Base-by-base conservation (phyloP, 1,140 invertebrate species). In the Stegodyphus dumicola region DNA sequence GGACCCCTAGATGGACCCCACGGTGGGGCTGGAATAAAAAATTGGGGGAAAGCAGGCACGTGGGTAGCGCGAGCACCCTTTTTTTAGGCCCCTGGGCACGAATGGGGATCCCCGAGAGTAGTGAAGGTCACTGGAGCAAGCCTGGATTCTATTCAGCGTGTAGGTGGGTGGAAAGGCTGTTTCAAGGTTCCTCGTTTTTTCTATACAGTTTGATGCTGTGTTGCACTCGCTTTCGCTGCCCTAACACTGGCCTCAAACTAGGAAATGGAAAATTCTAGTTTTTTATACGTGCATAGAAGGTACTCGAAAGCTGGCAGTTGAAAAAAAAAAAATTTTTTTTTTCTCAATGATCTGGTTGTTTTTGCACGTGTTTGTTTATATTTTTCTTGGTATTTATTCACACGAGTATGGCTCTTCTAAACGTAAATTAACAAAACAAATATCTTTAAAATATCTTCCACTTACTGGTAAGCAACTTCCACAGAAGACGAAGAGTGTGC, bases 101-200 rank as follows among this genome's bases (percentile, higher is more conserved):
- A 78, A 49, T 49, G 18, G 33, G 74, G 73, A 76, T 76, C 65
- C 73, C 77, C 80, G 33, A 53, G 11, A 33, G 49, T 75, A 17
- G 10, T 83, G 73, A 85, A 85, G 81, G 81, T 85, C 81, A 77
- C 81, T 77, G 10, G 78, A 81, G 53, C 69, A 81, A 51, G 51
- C 17, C 48, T 18, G 18, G 10, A 18, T 56, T 74, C n/a, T 74
- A n/a, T 67, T 67, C 7, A 67, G n/a, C 3, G n/a, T 67, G 71
- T 54, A 56, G 54, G 81, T 85, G 53, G 70, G 51, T 75, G 81
- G 67, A 52, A 69, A 77, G 81, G 81, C 52, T 83, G 80, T 69
- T 76, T 70, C 81, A 85, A 85, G 81, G 81, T 67, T 18, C 71
- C 56, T 71, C 67, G 11, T 85, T 85, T 84, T 84, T 85, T 85